Evolutionary conservation across 37 sponge, comb jelly and placozoan genomes (phyloP), one percentile per base, ranked within the genome.

Genomic region (Dysidea cf. avara): DNA sequence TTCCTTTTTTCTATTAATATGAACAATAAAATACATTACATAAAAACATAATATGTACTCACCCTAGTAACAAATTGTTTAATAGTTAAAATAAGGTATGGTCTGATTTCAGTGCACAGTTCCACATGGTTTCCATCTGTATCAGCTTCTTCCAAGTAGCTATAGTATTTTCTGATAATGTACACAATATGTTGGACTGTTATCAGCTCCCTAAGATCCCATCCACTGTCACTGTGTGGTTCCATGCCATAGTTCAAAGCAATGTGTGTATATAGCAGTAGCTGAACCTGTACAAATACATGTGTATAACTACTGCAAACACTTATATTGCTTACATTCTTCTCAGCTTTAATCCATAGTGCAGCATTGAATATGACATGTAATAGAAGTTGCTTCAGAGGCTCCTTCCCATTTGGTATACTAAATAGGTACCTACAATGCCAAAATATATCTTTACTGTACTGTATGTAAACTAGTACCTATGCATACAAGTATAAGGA

Each of bases 101-200:
- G 70, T 24, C 91, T 56, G 56, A 86, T 83, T 64, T 43, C 62
- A 0, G 32, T 31, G 25, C 48, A 34, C 35, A 24, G 56, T 37
- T 77, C 55, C 14, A 36, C 26, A 36, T 57, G 39, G 54, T 26
- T 60, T n/a, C 1, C 34, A 16, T 68, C 69, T 14, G 32, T 65
- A 24, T 12, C 26, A 3, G 30, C 64, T 35, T 29, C 86, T 18
- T 7, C 64, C 14, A 34, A 39, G 22, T 76, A 40, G 21, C 83
- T 59, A 36, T 90, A 90, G 56, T 86, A 66, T 54, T 86, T 78
- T 55, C 64, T 86, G 46, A 90, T 61, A 26, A 81, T 76, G 51
- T 67, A 77, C 61, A 90, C 22, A 39, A 90, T 66, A 16, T 74
- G 83, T 18, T 29, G 49, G 37, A 81, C 82, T 13, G 68, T 79